phyloP scores from a whole-genome alignment of 2,888 invertebrate species.

The Cephus pulcher region DNA sequence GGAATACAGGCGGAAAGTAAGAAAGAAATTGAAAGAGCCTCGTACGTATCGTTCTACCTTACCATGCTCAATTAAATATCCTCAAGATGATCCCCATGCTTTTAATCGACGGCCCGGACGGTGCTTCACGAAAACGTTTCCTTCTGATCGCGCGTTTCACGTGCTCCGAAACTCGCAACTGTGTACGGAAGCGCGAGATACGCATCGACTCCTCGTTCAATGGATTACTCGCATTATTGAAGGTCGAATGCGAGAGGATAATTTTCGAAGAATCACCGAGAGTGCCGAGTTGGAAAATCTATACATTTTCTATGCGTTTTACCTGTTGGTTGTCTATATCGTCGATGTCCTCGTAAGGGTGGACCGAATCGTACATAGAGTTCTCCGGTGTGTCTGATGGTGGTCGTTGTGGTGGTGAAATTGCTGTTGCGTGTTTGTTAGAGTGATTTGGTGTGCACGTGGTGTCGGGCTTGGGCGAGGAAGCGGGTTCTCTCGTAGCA shows the following conservation, averaged over 20 bases:
- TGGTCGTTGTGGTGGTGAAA: slow-evolving; percentile 7
- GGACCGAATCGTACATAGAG: slow-evolving; percentile 21
- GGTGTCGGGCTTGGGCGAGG: slow-evolving; percentile 2
- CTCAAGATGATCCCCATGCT: slow-evolving; percentile 32
- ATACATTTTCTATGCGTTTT: slow-evolving; percentile 17
- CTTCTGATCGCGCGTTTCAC: not conserved
- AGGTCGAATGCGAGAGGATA: not conserved
- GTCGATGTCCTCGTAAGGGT: slow-evolving; percentile 30
- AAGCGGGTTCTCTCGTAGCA: slow-evolving; percentile 7
- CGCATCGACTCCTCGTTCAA: not conserved
- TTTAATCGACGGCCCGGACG: slow-evolving; percentile 10
- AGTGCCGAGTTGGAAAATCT: not conserved
- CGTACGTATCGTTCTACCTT: slow-evolving; percentile 24
- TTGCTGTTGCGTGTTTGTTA: slow-evolving; percentile 13
- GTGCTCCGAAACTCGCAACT: not conserved
- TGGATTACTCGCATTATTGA: not conserved
- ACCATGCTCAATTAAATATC: slow-evolving; percentile 29
- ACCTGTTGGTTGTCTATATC: slow-evolving; percentile 33
- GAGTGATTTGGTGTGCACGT: slow-evolving; percentile 9
- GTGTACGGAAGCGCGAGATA: not conserved
- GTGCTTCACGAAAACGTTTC: not conserved
- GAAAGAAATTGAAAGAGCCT: slow-evolving; percentile 1
- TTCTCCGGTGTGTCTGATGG: slow-evolving; percentile 23
- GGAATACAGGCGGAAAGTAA: not conserved
- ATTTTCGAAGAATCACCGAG: not conserved